Base-by-base conservation (phyloP, 1,140 invertebrate genomes). In the Leptinotarsa lineolata region DNA sequence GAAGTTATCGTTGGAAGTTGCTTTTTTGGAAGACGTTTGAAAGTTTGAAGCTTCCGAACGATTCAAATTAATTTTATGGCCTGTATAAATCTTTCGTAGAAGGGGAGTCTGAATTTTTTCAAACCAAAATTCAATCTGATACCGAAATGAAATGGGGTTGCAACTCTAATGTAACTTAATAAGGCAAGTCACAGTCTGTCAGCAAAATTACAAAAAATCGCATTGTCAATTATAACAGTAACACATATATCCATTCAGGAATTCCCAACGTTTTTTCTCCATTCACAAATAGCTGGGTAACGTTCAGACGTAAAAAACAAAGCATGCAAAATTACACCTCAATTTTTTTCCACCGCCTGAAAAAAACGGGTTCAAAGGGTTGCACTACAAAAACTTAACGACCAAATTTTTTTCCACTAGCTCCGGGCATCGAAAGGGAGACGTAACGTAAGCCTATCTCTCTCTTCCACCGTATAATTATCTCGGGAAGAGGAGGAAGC, bases 381-480 rank as follows among this genome's bases (percentile, higher is more conserved):
- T 74, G 48, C 61, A 48, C 72, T 46, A 74, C 68, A 74, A 69
- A 74, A 74, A 74, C 59, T 60, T 75, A 76, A 76, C 74, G 74
- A 72, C 63, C 68, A 73, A 70, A 60, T 73, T 73, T 75, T 76
- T 76, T 73, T 72, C 30, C 30, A 39, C 30, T 24, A 63, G 58
- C 69, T 63, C 20, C 69, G 44, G 58, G 22, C 60, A 61, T 24
- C n/a, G 30, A 11, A 68, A 45, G 66, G n/a, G 45, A 16, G 39
- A 39, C 21, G 13, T 6, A 20, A 39, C 61, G 20, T 63, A 30
- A 21, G 13, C 61, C 21, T 24, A 8, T 63, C 61, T 63, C 61
- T 63, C 20, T 63, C 61, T 63, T 63, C 20, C 61, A 63, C 61
- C 39, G 15, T 71, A 71, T 71, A 71, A 71, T 71, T 71, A 71